Evolutionary conservation across 2,888 invertebrate genomes (phyloP).

Genomic region (Zaprionus bogoriensis): DNA sequence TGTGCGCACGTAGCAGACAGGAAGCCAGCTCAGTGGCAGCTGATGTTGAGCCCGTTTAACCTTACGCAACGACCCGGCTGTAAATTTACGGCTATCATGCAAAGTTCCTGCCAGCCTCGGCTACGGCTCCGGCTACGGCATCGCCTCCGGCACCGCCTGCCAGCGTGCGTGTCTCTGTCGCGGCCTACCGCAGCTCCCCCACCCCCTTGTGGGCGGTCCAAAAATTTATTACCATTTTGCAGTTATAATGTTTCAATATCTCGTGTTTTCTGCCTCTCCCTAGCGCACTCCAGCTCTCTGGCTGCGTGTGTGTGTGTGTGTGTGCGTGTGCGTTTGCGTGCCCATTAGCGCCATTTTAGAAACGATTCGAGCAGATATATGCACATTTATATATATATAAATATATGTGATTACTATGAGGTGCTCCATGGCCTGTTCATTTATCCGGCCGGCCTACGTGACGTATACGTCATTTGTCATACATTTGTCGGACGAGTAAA

Average conservation of each 20-base stretch:
- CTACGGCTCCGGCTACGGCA: slow-evolving; percentile 13
- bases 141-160: no score
- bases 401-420: slow-evolving; percentile 37
- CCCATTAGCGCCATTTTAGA: slow-evolving; percentile 77
- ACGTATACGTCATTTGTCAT: slow-evolving; percentile 44
- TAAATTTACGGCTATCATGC: slow-evolving; percentile 70
- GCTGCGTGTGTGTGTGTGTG: slow-evolving; percentile 11
- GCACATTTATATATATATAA: slow-evolving; percentile 23
- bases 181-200: slow-evolving; percentile 20
- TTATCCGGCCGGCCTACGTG: slow-evolving; percentile 50
- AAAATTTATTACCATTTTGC: slow-evolving; percentile 77
- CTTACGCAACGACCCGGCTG: slow-evolving; percentile 69
- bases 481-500: slow-evolving; percentile 15
- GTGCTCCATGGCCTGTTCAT: slow-evolving; percentile 40
- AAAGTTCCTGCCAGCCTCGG: slow-evolving; percentile 56
- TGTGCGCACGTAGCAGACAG: slow-evolving; percentile 52
- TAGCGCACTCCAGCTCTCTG: no score
- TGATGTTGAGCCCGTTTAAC: slow-evolving; percentile 68
- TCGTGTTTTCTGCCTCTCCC: slow-evolving; percentile 27
- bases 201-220: slow-evolving; percentile 43
- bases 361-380: slow-evolving; percentile 50
- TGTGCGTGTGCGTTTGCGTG: slow-evolving; percentile 36
- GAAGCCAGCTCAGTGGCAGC: slow-evolving; percentile 60
- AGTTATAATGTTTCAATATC: slow-evolving; percentile 79
- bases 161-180: slow-evolving; percentile 40